These are phyloP conservation scores for Phytoseiulus persimilis DNA, from an alignment of 2,888 invertebrate genomes.

Conservation along the genomic window DNA sequence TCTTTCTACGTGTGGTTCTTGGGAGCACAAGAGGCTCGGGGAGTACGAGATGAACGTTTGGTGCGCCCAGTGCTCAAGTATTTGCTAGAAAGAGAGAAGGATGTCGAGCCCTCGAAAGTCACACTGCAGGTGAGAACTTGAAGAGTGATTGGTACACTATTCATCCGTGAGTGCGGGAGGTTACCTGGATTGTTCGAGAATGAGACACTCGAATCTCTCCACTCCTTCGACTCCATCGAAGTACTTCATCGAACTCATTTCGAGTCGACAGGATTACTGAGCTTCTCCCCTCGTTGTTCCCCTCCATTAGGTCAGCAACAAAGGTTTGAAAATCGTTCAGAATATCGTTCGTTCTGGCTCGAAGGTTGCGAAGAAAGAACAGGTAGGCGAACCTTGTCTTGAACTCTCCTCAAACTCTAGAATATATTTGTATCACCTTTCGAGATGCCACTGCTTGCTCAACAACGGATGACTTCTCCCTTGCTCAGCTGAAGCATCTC, in stretches of 20 bases:
- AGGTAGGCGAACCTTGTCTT: constrained; percentile 23
- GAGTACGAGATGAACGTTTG: constrained; percentile 70
- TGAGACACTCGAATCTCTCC: too few species aligned
- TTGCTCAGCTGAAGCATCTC: constrained; percentile 69
- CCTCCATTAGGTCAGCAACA: constrained; percentile 58
- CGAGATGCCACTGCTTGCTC: too few species aligned
- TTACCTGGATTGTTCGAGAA: too few species aligned
- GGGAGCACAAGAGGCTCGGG: constrained; percentile 88
- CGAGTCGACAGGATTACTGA: too few species aligned
- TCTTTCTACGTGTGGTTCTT: constrained; percentile 61
- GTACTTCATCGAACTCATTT: too few species aligned
- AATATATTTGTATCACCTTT: too few species aligned
- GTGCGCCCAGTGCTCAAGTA: constrained; percentile 75
- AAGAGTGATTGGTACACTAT: too few species aligned
- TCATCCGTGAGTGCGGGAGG: too few species aligned
- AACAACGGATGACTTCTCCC: too few species aligned
- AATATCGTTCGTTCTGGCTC: constrained; percentile 54
- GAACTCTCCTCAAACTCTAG: too few species aligned
- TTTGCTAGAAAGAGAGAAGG: constrained; percentile 71
- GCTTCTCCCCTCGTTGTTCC: too few species aligned
- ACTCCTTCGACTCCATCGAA: too few species aligned
- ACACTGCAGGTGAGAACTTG: constrained; percentile 70
- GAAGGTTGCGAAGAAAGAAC: constrained; percentile 47
- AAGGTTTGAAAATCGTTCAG: constrained; percentile 88
- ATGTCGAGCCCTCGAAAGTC: constrained; percentile 79